A percentile compares a stretch with the other conserved stretches of the same genome.
These are phyloP conservation scores for Lepidurus apus DNA, from an alignment of 1,140 invertebrate species.

Conservation along the genomic window DNA sequence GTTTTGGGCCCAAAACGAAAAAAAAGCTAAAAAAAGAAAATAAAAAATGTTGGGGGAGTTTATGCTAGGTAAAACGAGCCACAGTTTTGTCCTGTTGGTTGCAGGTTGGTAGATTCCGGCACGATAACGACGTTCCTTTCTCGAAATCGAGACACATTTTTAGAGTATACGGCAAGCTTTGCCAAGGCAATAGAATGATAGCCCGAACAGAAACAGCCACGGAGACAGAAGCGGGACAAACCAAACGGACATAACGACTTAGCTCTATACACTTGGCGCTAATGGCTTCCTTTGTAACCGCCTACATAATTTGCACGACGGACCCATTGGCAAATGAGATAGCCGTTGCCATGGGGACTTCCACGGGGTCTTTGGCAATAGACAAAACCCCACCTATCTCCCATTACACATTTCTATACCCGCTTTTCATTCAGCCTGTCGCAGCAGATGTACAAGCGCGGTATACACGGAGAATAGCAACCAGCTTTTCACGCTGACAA, in stretches of 20 bases:
- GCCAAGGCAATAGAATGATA: not conserved
- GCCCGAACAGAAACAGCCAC: not conserved
- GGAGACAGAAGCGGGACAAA: not conserved
- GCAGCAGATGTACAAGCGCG: not conserved
- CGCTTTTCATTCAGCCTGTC: constrained; percentile 7
- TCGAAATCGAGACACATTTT: not conserved
- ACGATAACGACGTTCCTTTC: not conserved
- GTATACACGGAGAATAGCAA: not conserved
- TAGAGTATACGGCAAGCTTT: not conserved
- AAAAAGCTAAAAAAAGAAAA: not conserved
- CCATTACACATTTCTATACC: not conserved
- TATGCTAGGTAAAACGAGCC: not conserved
- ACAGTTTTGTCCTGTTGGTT: not conserved
- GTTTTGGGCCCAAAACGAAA: not conserved
- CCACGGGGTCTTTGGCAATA: constrained; percentile 12
- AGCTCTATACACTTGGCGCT: not conserved
- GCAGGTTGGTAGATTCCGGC: not conserved
- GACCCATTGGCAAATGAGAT: constrained; percentile 14
- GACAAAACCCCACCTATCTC: not conserved
- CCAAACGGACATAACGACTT: not conserved
- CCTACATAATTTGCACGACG: constrained; percentile 6
- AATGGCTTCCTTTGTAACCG: constrained; percentile 18
- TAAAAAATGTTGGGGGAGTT: too few relatives aligned
- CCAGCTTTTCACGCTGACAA: constrained; percentile 1
- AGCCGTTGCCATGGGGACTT: constrained; percentile 11